Percentiles rank a stretch among this genome's conserved stretches.
phyloP scores from a whole-genome alignment of 2,888 invertebrate genomes.

The Mantis religiosa region DNA sequence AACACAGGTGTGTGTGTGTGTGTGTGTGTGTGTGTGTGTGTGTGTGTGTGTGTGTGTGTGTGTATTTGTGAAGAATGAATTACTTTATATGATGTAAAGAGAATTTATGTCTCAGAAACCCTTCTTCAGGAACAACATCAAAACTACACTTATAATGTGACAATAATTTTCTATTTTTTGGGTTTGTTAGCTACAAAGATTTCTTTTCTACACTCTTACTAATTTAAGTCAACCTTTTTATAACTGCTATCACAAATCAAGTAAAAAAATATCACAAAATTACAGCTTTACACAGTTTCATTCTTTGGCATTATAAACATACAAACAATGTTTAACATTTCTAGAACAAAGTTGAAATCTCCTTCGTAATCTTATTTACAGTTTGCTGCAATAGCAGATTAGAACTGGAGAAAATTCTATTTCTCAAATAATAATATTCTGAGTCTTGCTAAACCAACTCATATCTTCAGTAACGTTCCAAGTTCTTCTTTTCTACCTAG shows the following conservation, averaged over 20 bases:
- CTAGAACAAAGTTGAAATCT: background rate
- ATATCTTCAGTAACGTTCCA: background rate
- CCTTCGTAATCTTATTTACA: background rate
- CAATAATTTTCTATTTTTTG: background rate
- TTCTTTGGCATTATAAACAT: background rate
- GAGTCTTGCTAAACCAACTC: background rate
- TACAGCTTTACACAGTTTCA: background rate
- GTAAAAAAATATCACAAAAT: constrained; percentile 5
- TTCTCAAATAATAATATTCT: background rate
- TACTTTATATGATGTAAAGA: background rate
- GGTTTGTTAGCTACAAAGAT: background rate
- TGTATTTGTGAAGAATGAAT: too few relatives aligned
- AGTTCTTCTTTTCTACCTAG: too few relatives aligned
- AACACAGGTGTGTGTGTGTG: too few relatives aligned
- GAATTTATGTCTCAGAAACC: background rate
- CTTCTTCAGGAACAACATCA: background rate
- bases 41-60: too few relatives aligned
- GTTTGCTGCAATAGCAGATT: background rate
- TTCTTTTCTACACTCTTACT: background rate
- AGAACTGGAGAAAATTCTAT: background rate
- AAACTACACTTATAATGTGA: background rate
- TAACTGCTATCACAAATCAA: background rate
- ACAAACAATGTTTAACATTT: background rate
- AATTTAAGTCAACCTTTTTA: background rate
- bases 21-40: too few relatives aligned